A percentile compares a stretch with the other conserved stretches of the same genome.
Conservation (phyloP, 2,888 invertebrate species). For the Reticulitermes lucifugus region DNA sequence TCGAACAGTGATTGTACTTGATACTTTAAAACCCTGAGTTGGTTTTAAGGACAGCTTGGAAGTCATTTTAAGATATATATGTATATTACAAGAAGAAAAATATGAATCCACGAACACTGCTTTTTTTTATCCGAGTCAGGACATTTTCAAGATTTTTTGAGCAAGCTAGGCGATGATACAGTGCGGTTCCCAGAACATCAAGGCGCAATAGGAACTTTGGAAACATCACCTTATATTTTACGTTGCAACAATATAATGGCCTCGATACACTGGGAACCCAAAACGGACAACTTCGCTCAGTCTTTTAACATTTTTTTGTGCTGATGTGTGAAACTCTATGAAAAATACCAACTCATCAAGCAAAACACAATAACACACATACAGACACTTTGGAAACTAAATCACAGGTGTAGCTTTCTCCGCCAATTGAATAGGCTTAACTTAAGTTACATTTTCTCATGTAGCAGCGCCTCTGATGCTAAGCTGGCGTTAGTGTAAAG, state of each 20-base stretch:
- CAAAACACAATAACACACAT: conserved; percentile 45
- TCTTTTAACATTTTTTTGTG: conserved; percentile 52
- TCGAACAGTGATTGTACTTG: conserved; percentile 50
- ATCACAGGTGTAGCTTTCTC: conserved; percentile 68
- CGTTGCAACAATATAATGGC: conserved; percentile 52
- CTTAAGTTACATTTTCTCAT: conserved; percentile 2
- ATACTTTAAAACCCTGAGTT: conserved; percentile 51
- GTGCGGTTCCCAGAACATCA: conserved; percentile 51
- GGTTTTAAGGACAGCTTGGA: conserved; percentile 40
- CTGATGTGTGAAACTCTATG: conserved; percentile 50
- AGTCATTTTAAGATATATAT: conserved; percentile 30
- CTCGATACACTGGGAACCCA: conserved; percentile 53
- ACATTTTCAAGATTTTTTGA: conserved; percentile 43
- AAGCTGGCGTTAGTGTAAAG: conserved; percentile 94
- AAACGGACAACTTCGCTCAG: conserved; percentile 53
- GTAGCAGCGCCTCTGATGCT: conserved; percentile 59
- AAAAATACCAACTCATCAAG: conserved; percentile 48
- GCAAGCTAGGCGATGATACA: conserved; percentile 52
- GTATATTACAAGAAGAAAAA: conserved; percentile 21
- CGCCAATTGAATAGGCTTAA: conserved; percentile 56
- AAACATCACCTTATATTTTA: conserved; percentile 52
- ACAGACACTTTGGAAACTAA: conserved; percentile 55
- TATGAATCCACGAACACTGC: conserved; percentile 37
- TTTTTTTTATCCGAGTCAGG: conserved; percentile 21
- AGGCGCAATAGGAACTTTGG: conserved; percentile 55